Conservation (phyloP, 2,113 vertebrate genomes). For the Gadus macrocephalus region DNA sequence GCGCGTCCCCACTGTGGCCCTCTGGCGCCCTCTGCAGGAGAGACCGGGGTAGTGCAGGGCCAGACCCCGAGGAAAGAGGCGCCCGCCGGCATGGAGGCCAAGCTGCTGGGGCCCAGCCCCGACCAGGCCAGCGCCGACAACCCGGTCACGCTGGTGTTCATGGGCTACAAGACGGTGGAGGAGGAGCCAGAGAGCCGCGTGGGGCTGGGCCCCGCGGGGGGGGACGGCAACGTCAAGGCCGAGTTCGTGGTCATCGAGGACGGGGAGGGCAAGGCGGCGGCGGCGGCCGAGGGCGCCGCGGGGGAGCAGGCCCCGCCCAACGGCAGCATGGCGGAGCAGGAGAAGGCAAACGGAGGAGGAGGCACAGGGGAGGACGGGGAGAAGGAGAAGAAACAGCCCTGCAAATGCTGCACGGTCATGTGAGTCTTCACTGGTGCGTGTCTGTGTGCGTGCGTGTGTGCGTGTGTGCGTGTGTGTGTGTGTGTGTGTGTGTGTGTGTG, state of each 20-base stretch:
- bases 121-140: constrained; percentile 83
- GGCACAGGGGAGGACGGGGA: constrained; percentile 52
- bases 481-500: constrained; percentile 1
- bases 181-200: constrained; percentile 87
- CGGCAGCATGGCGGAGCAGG: constrained; percentile 76
- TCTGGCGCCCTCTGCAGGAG: constrained; percentile 60
- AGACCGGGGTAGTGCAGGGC: constrained; percentile 81
- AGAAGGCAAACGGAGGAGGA: constrained; percentile 78
- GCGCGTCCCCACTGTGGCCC: constrained; percentile 16
- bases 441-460: not conserved
- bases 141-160: constrained; percentile 95
- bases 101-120: constrained; percentile 70
- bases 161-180: constrained; percentile 96
- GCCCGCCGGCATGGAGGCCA: constrained; percentile 79
- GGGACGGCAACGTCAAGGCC: constrained; percentile 82
- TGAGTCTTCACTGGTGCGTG: constrained; percentile 63
- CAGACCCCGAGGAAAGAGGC: constrained; percentile 79
- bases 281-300: constrained; percentile 58
- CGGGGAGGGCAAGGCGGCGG: constrained; percentile 71
- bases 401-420: constrained; percentile 94
- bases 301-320: constrained; percentile 77
- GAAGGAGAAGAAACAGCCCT: constrained; percentile 84
- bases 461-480: constrained; percentile 14
- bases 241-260: constrained; percentile 94
- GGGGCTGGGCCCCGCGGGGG: constrained; percentile 79